A percentile compares a stretch with the other conserved stretches of the same genome.
These are phyloP conservation scores for Trichopoda pennipes DNA, from an alignment of 2,888 invertebrate species.

Conservation along the genomic window DNA sequence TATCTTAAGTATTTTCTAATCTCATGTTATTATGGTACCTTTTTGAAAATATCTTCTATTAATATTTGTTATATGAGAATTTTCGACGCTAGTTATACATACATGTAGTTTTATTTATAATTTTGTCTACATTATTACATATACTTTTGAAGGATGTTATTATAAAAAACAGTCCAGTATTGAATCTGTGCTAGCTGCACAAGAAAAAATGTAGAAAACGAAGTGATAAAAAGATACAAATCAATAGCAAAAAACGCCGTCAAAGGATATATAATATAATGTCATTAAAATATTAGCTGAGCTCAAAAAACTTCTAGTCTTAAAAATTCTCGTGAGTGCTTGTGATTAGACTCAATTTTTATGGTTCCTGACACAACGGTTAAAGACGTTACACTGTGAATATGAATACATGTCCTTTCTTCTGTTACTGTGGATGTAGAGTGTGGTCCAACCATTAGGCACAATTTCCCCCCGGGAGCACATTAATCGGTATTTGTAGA, in stretches of 20 bases:
- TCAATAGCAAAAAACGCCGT: constrained; percentile 27
- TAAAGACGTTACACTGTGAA: no score
- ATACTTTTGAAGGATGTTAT: constrained; percentile 3
- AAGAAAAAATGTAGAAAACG: constrained; percentile 1
- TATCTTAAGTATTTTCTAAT: constrained; percentile 30
- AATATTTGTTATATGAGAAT: not conserved
- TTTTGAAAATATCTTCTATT: constrained; percentile 16
- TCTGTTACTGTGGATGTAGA: no score
- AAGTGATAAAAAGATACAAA: constrained; percentile 25
- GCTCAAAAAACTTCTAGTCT: no score
- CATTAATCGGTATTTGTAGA: no score
- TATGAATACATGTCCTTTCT: no score
- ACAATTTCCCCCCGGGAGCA: no score
- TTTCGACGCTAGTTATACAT: not conserved
- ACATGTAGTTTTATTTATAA: constrained; percentile 4
- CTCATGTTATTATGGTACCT: constrained; percentile 39
- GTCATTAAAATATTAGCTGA: no score
- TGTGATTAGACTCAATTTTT: no score
- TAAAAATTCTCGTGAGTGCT: no score
- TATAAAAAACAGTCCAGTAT: constrained; percentile 6
- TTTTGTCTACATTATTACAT: constrained; percentile 1
- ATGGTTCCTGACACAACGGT: no score
- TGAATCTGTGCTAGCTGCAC: not conserved
- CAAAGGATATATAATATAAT: constrained; percentile 2
- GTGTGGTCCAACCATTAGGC: no score